A percentile compares a stretch with the other conserved stretches of the same genome.
Conservation (phyloP, 2,888 invertebrate species). For the Chymomyza amoena region DNA sequence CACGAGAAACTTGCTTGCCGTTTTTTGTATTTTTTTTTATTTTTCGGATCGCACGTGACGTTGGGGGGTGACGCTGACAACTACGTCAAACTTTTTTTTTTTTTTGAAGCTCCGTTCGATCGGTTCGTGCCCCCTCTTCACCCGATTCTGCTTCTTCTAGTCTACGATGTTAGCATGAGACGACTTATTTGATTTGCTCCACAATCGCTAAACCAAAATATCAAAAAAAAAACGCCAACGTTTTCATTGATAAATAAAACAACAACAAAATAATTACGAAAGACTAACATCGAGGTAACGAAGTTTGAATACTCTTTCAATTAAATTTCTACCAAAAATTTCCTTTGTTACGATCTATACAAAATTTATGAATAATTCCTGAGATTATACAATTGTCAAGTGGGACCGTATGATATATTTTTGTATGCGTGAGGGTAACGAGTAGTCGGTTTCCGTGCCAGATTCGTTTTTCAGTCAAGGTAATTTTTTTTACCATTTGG, state of each 20-base stretch:
- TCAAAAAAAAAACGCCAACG: slow-evolving; percentile 8
- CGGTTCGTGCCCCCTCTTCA: background rate
- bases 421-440: too few species aligned
- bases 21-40: background rate
- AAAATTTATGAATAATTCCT: too few species aligned
- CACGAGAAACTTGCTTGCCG: background rate
- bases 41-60: slow-evolving; percentile 48
- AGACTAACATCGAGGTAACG: background rate
- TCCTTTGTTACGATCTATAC: too few species aligned
- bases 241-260: slow-evolving; percentile 47
- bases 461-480: too few species aligned
- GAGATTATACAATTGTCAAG: too few species aligned
- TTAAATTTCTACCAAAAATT: too few species aligned
- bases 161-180: slow-evolving; percentile 47
- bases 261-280: background rate
- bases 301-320: background rate
- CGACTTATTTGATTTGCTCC: slow-evolving; percentile 56
- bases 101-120: background rate
- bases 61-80: slow-evolving; percentile 5
- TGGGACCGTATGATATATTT: too few species aligned
- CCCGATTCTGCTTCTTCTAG: slow-evolving; percentile 4
- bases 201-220: background rate
- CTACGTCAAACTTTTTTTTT: slow-evolving; percentile 18
- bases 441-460: too few species aligned
- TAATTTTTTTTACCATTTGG: too few species aligned